phyloP scores from a whole-genome alignment of 2,113 vertebrate species.

The Athene noctua region DNA sequence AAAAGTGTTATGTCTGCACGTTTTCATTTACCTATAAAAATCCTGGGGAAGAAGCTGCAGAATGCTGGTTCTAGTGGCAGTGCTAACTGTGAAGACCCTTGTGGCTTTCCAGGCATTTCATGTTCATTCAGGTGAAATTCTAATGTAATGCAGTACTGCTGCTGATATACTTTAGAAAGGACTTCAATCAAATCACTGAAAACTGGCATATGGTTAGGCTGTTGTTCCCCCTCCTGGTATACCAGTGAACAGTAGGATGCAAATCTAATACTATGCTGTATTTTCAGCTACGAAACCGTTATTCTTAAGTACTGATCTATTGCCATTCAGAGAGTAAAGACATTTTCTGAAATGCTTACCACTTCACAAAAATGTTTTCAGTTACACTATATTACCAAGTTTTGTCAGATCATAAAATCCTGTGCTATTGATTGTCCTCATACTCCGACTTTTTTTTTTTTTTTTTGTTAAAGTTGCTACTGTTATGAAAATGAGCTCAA shows the following conservation, averaged over 20 bases:
- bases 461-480: background rate
- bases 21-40: background rate
- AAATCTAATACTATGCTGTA: background rate
- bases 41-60: background rate
- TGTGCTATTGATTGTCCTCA: background rate
- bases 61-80: background rate
- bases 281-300: background rate
- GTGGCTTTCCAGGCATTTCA: background rate
- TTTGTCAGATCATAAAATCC: background rate
- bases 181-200: background rate
- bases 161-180: background rate
- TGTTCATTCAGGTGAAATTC: background rate
- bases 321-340: background rate
- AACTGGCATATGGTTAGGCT: background rate
- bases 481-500: background rate
- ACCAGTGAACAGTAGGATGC: background rate
- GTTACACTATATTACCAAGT: background rate
- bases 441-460: fast-evolving
- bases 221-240: background rate
- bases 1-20: background rate
- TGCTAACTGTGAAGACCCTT: background rate
- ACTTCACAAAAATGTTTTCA: background rate
- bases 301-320: background rate
- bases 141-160: background rate
- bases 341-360: background rate